Conservation (phyloP, 2,113 vertebrate genomes). For the Nesogale talazaci region DNA sequence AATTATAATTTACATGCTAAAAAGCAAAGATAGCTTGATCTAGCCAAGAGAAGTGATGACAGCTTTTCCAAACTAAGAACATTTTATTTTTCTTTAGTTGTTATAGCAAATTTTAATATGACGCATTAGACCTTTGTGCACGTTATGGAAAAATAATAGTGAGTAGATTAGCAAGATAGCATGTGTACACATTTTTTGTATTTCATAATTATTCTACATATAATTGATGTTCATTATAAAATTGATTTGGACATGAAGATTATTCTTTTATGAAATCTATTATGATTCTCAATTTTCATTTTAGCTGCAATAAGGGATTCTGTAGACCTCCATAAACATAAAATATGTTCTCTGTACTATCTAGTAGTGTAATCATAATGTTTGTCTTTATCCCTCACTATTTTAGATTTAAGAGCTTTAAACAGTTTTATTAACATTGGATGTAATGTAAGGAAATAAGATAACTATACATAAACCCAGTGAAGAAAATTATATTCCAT, state of each 20-base stretch:
- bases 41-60: not conserved
- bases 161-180: not conserved
- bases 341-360: not conserved
- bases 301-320: constrained; percentile 1
- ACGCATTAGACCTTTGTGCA: not conserved
- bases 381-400: not conserved
- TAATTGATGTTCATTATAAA: not conserved
- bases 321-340: not conserved
- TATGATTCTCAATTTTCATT: constrained; percentile 17
- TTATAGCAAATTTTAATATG: not conserved
- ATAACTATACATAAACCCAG: not conserved
- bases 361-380: not conserved
- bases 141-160: constrained; percentile 39
- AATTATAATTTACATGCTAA: not conserved
- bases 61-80: not conserved
- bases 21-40: not conserved
- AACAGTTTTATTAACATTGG: constrained; percentile 29
- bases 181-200: not conserved
- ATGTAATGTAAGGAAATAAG: not conserved
- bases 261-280: not conserved
- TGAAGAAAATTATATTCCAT: constrained; percentile 43
- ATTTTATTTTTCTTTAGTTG: not conserved
- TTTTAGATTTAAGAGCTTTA: not conserved
- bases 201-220: not conserved
- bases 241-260: not conserved